Conservation (phyloP, 2,113 vertebrate genomes). For the Psittacula cyanocephala region DNA sequence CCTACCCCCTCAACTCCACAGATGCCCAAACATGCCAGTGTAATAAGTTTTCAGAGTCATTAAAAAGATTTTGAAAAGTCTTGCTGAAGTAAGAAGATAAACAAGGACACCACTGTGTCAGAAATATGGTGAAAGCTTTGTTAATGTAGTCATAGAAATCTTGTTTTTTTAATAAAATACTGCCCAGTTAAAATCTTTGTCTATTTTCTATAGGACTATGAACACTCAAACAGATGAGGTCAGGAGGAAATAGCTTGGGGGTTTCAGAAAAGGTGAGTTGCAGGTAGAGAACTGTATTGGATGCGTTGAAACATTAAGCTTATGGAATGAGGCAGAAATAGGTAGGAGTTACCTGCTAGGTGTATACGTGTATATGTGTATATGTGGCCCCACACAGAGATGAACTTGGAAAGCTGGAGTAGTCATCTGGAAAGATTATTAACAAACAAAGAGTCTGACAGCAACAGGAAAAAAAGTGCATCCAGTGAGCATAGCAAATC, state of each 20-base stretch:
- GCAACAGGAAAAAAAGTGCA: neutral
- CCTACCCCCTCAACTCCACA: neutral
- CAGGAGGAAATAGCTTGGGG: neutral
- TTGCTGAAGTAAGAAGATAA: neutral
- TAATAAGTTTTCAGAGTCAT: neutral
- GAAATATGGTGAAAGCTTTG: neutral
- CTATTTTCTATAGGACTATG: neutral
- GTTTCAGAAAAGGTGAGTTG: neutral
- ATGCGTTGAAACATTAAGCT: neutral
- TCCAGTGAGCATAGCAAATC: neutral
- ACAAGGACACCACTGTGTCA: neutral
- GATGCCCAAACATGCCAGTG: neutral
- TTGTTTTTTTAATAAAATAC: neutral
- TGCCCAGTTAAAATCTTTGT: neutral
- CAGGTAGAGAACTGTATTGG: neutral
- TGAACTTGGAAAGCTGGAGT: neutral
- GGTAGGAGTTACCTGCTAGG: neutral
- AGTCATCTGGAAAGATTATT: slow-evolving; percentile 39
- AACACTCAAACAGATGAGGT: neutral
- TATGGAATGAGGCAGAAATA: neutral
- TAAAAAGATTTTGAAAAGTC: neutral
- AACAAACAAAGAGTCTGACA: neutral
- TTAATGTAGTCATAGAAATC: neutral
- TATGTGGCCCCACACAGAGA: neutral
- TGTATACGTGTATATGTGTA: neutral